Evolutionary conservation across 2,888 invertebrate genomes (phyloP).

Genomic region (Amphipyra tragopoginis): DNA sequence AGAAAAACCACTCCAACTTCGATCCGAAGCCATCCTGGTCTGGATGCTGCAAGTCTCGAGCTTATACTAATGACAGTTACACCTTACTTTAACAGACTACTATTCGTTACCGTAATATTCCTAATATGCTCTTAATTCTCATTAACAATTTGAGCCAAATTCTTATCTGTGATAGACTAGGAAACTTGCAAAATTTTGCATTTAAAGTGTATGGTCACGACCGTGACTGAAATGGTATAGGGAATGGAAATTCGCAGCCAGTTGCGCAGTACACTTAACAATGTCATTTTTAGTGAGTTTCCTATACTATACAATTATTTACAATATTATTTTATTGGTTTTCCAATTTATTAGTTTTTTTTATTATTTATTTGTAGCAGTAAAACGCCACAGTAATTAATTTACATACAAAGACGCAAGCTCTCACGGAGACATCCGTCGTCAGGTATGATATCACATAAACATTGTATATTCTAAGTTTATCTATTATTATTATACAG

Average conservation of each 20-base stretch:
- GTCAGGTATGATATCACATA: slow-evolving; percentile 53
- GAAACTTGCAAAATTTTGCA: no score
- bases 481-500: slow-evolving; percentile 37
- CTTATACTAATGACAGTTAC: no score
- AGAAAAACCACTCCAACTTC: no score
- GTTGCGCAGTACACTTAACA: slow-evolving; percentile 11
- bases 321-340: slow-evolving; percentile 57
- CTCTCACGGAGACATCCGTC: slow-evolving; percentile 47
- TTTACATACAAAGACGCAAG: slow-evolving; percentile 44
- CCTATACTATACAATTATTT: slow-evolving; percentile 60
- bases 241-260: not conserved
- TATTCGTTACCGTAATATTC: no score
- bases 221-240: no score
- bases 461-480: slow-evolving; percentile 41
- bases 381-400: slow-evolving; percentile 35
- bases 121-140: no score
- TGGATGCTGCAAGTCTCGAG: no score
- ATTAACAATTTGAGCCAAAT: no score
- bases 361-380: slow-evolving; percentile 37
- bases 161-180: no score
- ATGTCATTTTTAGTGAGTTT: slow-evolving; percentile 27
- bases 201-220: no score
- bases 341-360: slow-evolving; percentile 46
- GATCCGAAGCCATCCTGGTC: no score
- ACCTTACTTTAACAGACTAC: no score